A percentile compares a stretch with the other conserved stretches of the same genome.
These are phyloP conservation scores for Ceratosolen fusciceps DNA, from an alignment of 1,140 invertebrate species.

Conservation along the genomic window DNA sequence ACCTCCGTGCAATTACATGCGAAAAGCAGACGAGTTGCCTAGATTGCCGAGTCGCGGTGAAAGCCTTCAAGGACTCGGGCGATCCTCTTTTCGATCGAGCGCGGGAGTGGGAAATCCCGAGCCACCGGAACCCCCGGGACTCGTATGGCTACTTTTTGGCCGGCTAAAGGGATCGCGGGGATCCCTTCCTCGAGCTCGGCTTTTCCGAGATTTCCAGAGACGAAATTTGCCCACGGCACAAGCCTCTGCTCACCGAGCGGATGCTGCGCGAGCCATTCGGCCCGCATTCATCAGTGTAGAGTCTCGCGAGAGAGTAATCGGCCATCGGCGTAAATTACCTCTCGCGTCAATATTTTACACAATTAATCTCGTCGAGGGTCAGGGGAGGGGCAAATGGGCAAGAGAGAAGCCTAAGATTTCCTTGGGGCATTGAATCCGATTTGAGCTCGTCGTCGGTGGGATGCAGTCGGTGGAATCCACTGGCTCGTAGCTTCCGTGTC, in stretches of 20 bases:
- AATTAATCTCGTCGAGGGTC: not conserved
- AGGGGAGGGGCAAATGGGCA: not conserved
- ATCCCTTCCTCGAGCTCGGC: too few species aligned
- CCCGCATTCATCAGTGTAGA: too few species aligned
- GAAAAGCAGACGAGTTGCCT: slow-evolving; percentile 10
- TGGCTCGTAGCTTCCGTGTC: not conserved
- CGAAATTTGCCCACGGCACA: too few species aligned
- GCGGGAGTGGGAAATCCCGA: not conserved
- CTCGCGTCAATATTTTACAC: not conserved
- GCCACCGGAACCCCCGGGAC: too few species aligned
- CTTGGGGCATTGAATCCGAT: not conserved
- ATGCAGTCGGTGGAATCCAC: too few species aligned
- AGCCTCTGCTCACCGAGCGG: too few species aligned
- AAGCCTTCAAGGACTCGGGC: not conserved
- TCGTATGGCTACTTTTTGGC: too few species aligned
- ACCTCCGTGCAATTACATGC: slow-evolving; percentile 48
- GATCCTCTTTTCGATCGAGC: not conserved
- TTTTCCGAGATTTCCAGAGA: too few species aligned
- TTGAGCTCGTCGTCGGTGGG: not conserved
- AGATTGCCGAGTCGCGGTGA: not conserved
- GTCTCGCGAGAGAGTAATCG: too few species aligned
- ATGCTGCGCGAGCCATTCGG: too few species aligned
- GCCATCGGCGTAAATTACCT: too few species aligned
- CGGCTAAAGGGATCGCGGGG: too few species aligned
- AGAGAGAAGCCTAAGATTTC: slow-evolving; percentile 18